These are phyloP conservation scores for Agrilus biguttatus DNA, from an alignment of 2,888 invertebrate genomes.

Conservation along the genomic window DNA sequence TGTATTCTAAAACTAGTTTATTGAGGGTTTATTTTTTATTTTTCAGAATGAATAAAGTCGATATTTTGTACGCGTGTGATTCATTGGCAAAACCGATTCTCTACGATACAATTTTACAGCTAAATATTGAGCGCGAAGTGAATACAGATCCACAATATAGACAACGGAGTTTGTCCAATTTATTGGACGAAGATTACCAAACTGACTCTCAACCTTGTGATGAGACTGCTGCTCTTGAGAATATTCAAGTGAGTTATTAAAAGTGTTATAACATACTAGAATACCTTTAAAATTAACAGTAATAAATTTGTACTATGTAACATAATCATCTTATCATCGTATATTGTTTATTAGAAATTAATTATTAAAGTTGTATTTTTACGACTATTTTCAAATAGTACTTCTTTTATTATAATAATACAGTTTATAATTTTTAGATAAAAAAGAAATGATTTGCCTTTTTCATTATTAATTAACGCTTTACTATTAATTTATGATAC, in stretches of 20 bases:
- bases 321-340: no score
- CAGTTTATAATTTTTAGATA: no score
- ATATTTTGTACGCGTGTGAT: constrained; percentile 60
- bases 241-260: constrained; percentile 12
- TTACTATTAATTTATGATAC: no score
- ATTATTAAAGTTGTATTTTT: no score
- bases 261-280: neutral
- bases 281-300: no score
- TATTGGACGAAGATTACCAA: constrained; percentile 19
- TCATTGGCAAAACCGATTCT: constrained; percentile 71
- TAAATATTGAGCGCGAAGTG: constrained; percentile 32
- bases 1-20: no score
- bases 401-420: no score
- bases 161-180: constrained; percentile 21
- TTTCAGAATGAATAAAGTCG: constrained; percentile 36
- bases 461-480: no score
- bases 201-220: constrained; percentile 7
- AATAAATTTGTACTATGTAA: no score
- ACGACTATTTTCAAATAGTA: no score
- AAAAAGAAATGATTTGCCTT: no score
- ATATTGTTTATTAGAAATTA: no score
- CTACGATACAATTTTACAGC: constrained; percentile 73
- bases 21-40: constrained; percentile 17
- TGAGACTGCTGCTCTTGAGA: constrained; percentile 10
- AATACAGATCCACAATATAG: constrained; percentile 13